Evolutionary conservation across 2,797 vertebrate genomes (phyloP).

Genomic region (Bradypodion pumilum): DNA sequence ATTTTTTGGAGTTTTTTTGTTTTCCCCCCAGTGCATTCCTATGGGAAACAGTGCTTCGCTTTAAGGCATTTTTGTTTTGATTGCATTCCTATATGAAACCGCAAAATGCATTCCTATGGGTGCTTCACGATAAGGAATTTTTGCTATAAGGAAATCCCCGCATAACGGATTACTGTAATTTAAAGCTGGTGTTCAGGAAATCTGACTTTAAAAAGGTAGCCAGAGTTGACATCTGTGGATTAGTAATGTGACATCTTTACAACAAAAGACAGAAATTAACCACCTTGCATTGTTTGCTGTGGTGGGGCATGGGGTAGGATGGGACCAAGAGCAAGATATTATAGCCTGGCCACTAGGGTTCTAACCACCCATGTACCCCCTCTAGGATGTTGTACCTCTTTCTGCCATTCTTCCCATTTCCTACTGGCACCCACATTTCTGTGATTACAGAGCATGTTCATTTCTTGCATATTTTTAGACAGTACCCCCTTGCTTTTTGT

Average conservation of each 20-base stretch:
- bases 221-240: slow-evolving; percentile 1
- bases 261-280: not conserved
- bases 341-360: not conserved
- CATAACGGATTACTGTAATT: too few species aligned
- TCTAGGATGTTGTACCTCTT: not conserved
- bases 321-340: not conserved
- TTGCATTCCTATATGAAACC: too few species aligned
- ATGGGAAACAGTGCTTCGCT: too few species aligned
- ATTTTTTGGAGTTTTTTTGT: too few species aligned
- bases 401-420: too few species aligned
- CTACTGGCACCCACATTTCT: not conserved
- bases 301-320: not conserved
- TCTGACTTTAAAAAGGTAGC: not conserved
- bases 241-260: not conserved
- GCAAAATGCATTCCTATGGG: too few species aligned
- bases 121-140: too few species aligned
- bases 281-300: not conserved
- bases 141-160: too few species aligned
- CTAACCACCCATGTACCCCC: too few species aligned
- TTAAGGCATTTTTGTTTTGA: too few species aligned
- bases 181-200: not conserved
- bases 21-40: too few species aligned
- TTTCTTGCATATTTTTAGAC: not conserved
- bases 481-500: not conserved
- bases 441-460: not conserved